A percentile compares a stretch with the other conserved stretches of the same genome.
Conservation (phyloP, 1,140 invertebrate genomes). For the Camponotus floridanus region DNA sequence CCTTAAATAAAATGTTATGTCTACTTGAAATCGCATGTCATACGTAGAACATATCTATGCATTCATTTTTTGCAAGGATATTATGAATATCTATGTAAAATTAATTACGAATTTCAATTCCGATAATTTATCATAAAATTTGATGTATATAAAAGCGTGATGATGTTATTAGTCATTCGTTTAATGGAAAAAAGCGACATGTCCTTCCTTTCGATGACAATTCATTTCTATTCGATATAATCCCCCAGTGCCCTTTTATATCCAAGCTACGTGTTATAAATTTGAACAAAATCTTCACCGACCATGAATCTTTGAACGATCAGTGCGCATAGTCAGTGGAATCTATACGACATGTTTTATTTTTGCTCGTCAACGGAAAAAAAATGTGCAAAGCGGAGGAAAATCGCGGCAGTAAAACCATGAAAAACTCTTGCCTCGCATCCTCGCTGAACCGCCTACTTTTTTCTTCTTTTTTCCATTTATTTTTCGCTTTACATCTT, state of each 20-base stretch:
- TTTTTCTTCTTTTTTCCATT: constrained; percentile 10
- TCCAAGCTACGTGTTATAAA: constrained; percentile 12
- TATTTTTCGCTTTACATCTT: constrained; percentile 54
- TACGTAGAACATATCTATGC: neutral
- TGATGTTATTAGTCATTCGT: neutral
- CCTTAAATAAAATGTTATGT: too few species aligned
- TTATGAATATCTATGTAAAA: neutral
- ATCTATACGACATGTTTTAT: constrained; percentile 37
- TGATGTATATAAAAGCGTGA: neutral
- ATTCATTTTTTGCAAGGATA: neutral
- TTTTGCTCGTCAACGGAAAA: constrained; percentile 28
- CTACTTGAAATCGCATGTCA: too few species aligned
- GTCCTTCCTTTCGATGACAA: neutral
- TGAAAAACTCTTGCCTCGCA: neutral
- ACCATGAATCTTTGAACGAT: constrained; percentile 43
- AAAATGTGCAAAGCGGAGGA: constrained; percentile 29
- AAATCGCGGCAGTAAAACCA: constrained; percentile 3
- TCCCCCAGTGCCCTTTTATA: neutral
- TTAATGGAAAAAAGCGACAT: neutral
- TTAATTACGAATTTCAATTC: neutral
- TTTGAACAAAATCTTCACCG: constrained; percentile 39
- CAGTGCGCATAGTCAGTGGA: constrained; percentile 3
- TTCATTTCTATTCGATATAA: neutral
- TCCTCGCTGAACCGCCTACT: neutral
- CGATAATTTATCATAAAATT: neutral